These are phyloP conservation scores for Glareola pratincola DNA, from an alignment of 2,113 vertebrate species.

Conservation along the genomic window DNA sequence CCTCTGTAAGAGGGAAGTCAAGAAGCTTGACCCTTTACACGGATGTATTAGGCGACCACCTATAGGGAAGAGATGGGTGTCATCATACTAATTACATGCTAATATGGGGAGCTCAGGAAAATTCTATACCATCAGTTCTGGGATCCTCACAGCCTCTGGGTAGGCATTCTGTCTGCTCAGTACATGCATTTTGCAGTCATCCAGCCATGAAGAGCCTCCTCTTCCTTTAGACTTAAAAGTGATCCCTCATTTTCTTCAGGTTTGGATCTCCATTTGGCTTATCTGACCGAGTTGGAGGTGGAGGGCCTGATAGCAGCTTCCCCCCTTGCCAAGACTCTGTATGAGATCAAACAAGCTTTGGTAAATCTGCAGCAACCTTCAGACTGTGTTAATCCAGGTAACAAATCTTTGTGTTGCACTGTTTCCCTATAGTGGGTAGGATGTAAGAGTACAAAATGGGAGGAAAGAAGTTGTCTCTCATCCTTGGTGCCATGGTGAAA, in stretches of 20 bases:
- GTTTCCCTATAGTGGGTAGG: background rate
- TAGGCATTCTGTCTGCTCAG: background rate
- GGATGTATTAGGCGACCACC: background rate
- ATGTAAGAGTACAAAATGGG: too few relatives aligned
- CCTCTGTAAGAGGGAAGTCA: too few relatives aligned
- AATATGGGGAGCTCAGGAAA: background rate
- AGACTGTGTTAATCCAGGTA: background rate
- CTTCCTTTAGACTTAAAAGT: background rate
- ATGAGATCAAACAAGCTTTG: conserved; percentile 78
- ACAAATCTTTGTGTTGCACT: background rate
- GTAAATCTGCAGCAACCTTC: conserved; percentile 16
- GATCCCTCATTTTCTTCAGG: background rate
- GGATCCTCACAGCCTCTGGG: background rate
- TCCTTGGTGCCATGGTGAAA: background rate
- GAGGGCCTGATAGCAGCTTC: conserved; percentile 74
- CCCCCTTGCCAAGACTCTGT: conserved; percentile 78
- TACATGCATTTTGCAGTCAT: background rate
- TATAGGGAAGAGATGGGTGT: background rate
- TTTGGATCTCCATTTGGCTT: background rate
- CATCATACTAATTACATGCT: background rate
- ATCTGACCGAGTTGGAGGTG: conserved; percentile 74
- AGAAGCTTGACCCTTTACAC: background rate
- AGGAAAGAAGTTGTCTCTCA: background rate
- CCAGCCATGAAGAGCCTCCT: background rate
- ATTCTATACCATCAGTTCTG: background rate